phyloP scores from a whole-genome alignment of 1,140 invertebrate species.

The Heliothis subflexa region DNA sequence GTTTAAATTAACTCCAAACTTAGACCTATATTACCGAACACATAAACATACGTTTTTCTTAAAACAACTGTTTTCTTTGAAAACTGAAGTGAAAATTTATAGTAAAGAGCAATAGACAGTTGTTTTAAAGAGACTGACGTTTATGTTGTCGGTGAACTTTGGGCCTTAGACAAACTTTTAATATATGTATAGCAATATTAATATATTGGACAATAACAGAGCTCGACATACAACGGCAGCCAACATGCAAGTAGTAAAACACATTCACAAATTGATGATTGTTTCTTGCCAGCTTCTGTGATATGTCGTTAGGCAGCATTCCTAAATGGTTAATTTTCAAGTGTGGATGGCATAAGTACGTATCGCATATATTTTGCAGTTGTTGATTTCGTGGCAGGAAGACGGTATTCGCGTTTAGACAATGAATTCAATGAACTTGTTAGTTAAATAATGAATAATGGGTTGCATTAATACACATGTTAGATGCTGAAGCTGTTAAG shows the following conservation, averaged over 20 bases:
- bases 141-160: background rate
- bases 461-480: conserved; percentile 33
- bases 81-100: too few species aligned
- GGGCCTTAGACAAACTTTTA: conserved; percentile 29
- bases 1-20: too few species aligned
- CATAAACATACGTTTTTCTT: too few species aligned
- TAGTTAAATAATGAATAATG: conserved; percentile 41
- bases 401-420: conserved; percentile 78
- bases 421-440: conserved; percentile 46
- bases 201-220: conserved; percentile 61
- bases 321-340: conserved; percentile 73
- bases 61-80: too few species aligned
- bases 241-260: conserved; percentile 78
- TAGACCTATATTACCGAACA: background rate
- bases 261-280: conserved; percentile 76
- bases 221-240: conserved; percentile 79
- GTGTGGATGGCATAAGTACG: conserved; percentile 66
- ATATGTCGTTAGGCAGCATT: conserved; percentile 78
- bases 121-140: too few species aligned
- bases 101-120: too few species aligned
- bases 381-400: conserved; percentile 78
- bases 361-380: conserved; percentile 59
- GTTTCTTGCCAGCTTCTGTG: conserved; percentile 68
- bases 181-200: conserved; percentile 55
- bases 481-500: conserved; percentile 47